Evolutionary conservation across 2,797 vertebrate species (phyloP).

Genomic region (Alcedo quadribrachys): DNA sequence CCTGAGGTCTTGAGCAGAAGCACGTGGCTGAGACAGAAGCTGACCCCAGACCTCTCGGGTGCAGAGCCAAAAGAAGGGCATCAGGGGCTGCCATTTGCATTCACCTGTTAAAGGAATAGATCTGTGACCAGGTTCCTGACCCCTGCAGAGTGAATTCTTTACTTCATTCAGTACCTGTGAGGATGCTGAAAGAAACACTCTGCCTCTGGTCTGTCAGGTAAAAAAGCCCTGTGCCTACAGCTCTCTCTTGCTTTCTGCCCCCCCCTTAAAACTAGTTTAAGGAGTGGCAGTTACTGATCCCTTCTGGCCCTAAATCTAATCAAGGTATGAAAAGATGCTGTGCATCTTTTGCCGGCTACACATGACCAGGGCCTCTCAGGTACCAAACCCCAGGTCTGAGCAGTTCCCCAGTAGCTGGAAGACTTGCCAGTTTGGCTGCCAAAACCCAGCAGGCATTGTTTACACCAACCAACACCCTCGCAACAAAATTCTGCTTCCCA

Average conservation of each 20-base stretch:
- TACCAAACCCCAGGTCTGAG: neutral
- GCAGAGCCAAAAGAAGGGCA: neutral
- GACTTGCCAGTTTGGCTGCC: neutral
- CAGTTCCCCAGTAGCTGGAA: neutral
- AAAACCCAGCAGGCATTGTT: slow-evolving; percentile 39
- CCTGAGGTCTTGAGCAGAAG: accelerated
- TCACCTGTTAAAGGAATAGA: accelerated
- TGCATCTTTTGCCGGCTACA: accelerated
- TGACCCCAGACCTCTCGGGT: neutral
- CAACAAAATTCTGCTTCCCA: slow-evolving; percentile 41
- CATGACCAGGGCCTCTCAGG: neutral
- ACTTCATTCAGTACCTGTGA: accelerated
- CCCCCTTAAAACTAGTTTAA: neutral
- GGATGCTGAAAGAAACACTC: accelerated
- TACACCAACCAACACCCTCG: slow-evolving; percentile 2
- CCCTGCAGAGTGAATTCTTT: accelerated
- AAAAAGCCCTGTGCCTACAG: neutral
- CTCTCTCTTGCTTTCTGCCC: neutral
- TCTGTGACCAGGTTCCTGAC: accelerated
- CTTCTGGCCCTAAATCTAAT: neutral
- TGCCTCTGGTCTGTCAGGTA: neutral
- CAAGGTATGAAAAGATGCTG: accelerated
- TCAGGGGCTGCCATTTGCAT: accelerated
- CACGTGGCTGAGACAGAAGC: neutral
- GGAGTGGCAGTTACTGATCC: neutral